phyloP scores from a whole-genome alignment of 1,140 invertebrate genomes.

The Neuroterus valhalla region DNA sequence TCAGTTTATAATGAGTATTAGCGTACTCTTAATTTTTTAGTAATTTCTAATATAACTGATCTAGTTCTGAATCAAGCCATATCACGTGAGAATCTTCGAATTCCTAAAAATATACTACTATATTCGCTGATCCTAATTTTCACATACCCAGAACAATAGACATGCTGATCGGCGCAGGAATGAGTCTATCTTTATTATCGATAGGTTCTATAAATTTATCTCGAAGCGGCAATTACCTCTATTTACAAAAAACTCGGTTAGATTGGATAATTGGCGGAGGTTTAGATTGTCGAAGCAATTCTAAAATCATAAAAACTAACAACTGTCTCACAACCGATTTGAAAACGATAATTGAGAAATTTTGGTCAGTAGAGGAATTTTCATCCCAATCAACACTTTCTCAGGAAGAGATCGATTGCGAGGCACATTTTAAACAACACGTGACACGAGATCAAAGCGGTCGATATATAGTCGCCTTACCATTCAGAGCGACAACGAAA shows the following conservation, averaged over 20 bases:
- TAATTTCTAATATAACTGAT: slow-evolving; percentile 32
- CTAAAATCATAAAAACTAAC: not conserved
- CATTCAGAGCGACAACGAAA: slow-evolving; percentile 9
- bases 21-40: not conserved
- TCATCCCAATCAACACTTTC: not conserved
- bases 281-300: not conserved
- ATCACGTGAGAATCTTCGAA: slow-evolving; percentile 16
- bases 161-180: slow-evolving; percentile 37
- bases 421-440: slow-evolving; percentile 34
- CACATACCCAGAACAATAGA: slow-evolving; percentile 32
- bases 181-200: slow-evolving; percentile 35
- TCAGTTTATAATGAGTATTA: slow-evolving; percentile 10
- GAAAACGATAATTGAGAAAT: slow-evolving; percentile 36
- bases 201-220: slow-evolving; percentile 36
- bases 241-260: slow-evolving; percentile 38
- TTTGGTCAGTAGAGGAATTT: slow-evolving; percentile 35
- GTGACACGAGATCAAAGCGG: slow-evolving; percentile 17
- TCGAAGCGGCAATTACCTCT: slow-evolving; percentile 7
- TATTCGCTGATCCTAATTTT: slow-evolving; percentile 40
- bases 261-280: slow-evolving; percentile 38
- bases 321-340: slow-evolving; percentile 5
- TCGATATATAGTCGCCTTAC: slow-evolving; percentile 36
- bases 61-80: slow-evolving; percentile 20
- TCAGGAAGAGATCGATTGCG: slow-evolving; percentile 33
- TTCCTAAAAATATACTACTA: slow-evolving; percentile 20